A percentile compares a stretch with the other conserved stretches of the same genome.
phyloP scores from a whole-genome alignment of 2,797 vertebrate genomes.

The Xenops minutus region DNA sequence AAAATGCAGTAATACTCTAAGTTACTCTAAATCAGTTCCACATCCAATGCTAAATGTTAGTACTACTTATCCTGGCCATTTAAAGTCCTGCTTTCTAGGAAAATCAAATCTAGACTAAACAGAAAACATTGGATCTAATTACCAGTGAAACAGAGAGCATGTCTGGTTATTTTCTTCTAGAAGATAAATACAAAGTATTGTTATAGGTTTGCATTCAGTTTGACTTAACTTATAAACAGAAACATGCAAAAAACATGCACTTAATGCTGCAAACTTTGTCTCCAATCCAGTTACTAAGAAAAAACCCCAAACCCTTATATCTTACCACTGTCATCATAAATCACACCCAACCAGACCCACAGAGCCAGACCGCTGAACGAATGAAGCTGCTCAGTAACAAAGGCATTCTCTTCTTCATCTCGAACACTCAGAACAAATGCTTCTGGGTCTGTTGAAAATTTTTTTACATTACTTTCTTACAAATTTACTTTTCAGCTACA shows the following conservation, averaged over 20 bases:
- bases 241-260: not conserved
- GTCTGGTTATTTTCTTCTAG: not conserved
- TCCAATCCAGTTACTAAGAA: not conserved
- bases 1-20: not conserved
- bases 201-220: not conserved
- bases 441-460: conserved; percentile 76
- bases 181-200: not conserved
- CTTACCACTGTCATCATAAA: conserved; percentile 80
- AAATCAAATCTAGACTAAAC: conserved; percentile 21
- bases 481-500: not conserved
- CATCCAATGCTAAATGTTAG: not conserved
- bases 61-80: not conserved
- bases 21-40: not conserved
- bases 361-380: conserved; percentile 81
- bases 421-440: conserved; percentile 86
- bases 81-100: not conserved
- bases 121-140: not conserved
- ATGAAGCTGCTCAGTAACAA: conserved; percentile 83
- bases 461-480: not conserved
- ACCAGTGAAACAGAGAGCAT: not conserved
- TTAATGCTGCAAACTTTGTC: not conserved
- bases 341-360: conserved; percentile 89
- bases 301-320: not conserved
- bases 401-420: conserved; percentile 86
- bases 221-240: not conserved